Percentiles rank a stretch among this genome's conserved stretches.
These are phyloP conservation scores for Cottus gobio DNA, from an alignment of 2,113 vertebrate genomes.

Conservation along the genomic window DNA sequence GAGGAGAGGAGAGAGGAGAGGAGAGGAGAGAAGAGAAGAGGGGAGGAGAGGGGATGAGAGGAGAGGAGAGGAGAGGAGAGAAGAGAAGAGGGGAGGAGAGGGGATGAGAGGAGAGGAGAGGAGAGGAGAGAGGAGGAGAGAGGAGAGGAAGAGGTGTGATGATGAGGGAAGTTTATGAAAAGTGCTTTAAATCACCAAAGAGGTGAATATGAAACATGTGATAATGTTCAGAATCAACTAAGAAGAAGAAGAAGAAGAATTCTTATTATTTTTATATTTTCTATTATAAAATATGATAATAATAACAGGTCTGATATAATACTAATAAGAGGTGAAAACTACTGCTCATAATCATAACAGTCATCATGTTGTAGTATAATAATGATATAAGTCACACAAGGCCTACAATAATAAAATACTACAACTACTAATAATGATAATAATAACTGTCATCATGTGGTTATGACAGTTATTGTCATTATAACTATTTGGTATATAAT, in stretches of 20 bases:
- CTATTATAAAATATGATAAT: too few relatives aligned
- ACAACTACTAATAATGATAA: background rate
- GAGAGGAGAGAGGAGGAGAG: background rate
- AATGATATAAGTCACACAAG: background rate
- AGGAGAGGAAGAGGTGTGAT: too few relatives aligned
- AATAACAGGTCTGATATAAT: too few relatives aligned
- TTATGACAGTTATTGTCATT: too few relatives aligned
- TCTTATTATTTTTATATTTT: too few relatives aligned
- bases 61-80: too few relatives aligned
- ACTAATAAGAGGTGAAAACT: background rate
- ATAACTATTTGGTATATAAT: too few relatives aligned
- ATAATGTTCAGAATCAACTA: background rate
- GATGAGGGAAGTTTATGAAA: background rate
- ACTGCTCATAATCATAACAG: background rate
- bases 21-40: background rate
- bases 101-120: background rate
- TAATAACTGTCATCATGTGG: background rate
- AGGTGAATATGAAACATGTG: background rate
- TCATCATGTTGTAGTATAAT: background rate
- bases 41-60: too few relatives aligned
- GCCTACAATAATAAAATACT: background rate
- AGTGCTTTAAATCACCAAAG: background rate
- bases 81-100: background rate
- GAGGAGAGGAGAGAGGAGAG: fast-evolving
- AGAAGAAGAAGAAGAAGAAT: too few relatives aligned